Conservation (phyloP, 2,888 invertebrate species). For the Nemurella pictetii region DNA sequence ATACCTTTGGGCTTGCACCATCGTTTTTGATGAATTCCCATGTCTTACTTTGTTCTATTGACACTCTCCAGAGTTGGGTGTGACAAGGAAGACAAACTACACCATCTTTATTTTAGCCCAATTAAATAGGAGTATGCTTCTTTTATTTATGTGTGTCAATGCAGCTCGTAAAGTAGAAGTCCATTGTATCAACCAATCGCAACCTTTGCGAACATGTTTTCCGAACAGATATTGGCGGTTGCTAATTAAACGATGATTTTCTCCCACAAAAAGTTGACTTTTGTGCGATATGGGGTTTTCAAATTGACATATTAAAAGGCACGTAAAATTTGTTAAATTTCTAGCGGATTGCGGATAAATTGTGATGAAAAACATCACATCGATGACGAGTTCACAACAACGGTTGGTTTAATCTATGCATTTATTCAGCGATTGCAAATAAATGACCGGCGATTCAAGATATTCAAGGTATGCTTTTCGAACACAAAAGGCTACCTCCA, state of each 20-base stretch:
- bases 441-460: conserved; percentile 5
- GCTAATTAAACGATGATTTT: neutral
- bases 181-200: neutral
- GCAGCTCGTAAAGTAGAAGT: neutral
- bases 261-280: neutral
- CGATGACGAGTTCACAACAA: too few species aligned
- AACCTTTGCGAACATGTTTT: neutral
- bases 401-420: neutral
- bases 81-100: neutral
- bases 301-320: too few species aligned
- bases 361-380: too few species aligned
- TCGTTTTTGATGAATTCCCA: too few species aligned
- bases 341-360: too few species aligned
- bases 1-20: too few species aligned
- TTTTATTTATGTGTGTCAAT: neutral
- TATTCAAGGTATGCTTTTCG: neutral
- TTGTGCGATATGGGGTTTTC: too few species aligned
- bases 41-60: neutral
- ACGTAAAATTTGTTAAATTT: too few species aligned
- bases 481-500: neutral
- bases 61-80: neutral
- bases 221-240: neutral
- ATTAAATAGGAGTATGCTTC: neutral
- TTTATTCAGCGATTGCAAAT: neutral
- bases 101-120: neutral